Percentiles rank a stretch among this genome's conserved stretches.
phyloP scores from a whole-genome alignment of 2,888 invertebrate species.

The Pollenia griseotomentosa region DNA sequence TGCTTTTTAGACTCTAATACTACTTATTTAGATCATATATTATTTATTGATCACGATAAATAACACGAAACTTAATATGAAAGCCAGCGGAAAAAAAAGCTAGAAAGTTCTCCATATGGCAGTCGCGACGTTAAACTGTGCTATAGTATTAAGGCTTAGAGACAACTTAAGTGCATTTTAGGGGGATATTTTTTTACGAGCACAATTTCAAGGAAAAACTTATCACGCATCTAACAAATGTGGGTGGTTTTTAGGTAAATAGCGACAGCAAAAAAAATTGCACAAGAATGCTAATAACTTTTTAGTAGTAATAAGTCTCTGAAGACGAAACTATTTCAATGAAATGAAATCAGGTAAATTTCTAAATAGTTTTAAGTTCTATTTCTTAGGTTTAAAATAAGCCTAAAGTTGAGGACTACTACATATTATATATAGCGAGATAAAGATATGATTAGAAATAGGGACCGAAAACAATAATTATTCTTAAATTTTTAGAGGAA shows the following conservation, averaged over 20 bases:
- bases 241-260: slow-evolving; percentile 36
- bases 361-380: no score
- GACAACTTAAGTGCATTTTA: slow-evolving; percentile 65
- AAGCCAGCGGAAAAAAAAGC: slow-evolving; percentile 34
- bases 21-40: slow-evolving; percentile 80
- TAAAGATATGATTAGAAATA: no score
- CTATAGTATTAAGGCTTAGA: slow-evolving; percentile 14
- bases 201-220: slow-evolving; percentile 60
- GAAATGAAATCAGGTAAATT: neutral
- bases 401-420: no score
- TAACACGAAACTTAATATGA: slow-evolving; percentile 81
- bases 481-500: no score
- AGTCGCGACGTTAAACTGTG: slow-evolving; percentile 19
- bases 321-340: slow-evolving; percentile 9
- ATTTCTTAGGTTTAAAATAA: no score
- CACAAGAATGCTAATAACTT: slow-evolving; percentile 1
- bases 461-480: no score
- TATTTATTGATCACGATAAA: slow-evolving; percentile 84
- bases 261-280: neutral
- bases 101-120: slow-evolving; percentile 48
- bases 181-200: slow-evolving; percentile 37
- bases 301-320: neutral
- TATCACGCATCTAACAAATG: slow-evolving; percentile 64
- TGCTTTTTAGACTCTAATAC: slow-evolving; percentile 63
- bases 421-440: no score